phyloP scores from a whole-genome alignment of 2,888 invertebrate species.

The Lepidochitona cinerea region DNA sequence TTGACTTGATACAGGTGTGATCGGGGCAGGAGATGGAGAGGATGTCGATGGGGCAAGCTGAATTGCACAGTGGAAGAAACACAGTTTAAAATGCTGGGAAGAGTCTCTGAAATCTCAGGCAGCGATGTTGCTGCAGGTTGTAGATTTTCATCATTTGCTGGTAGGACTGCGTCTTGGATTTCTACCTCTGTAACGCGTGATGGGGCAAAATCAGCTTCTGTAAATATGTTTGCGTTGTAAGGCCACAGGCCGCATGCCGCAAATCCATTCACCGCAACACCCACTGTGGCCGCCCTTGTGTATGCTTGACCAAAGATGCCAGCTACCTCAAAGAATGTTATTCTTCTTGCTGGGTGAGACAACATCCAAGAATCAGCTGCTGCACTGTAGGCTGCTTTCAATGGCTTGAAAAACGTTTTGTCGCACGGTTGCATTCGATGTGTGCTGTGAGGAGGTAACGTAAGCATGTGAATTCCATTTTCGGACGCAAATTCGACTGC shows the following conservation, averaged over 20 bases:
- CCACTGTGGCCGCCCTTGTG: not conserved
- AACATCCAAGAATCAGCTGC: not conserved
- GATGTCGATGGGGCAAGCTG: too few species aligned
- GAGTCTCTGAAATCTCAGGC: too few species aligned
- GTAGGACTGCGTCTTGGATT: too few species aligned
- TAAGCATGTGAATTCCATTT: slow-evolving; percentile 56
- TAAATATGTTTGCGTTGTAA: not conserved
- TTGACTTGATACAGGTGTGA: too few species aligned
- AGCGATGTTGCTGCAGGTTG: too few species aligned
- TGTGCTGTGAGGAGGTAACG: slow-evolving; percentile 63
- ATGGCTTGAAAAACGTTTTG: slow-evolving; percentile 27
- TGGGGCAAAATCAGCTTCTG: not conserved
- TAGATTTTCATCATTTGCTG: too few species aligned
- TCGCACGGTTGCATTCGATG: slow-evolving; percentile 45
- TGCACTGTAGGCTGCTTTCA: slow-evolving; percentile 11
- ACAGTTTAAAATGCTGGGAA: too few species aligned
- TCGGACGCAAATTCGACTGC: slow-evolving; percentile 56
- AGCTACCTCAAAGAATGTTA: not conserved
- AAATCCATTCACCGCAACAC: slow-evolving; percentile 13
- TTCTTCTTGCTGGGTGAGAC: not conserved
- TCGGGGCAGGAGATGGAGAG: too few species aligned
- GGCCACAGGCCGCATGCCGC: slow-evolving; percentile 14
- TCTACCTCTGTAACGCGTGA: not conserved
- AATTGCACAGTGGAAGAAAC: too few species aligned
- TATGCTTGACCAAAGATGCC: not conserved